Evolutionary conservation across 2,888 invertebrate genomes (phyloP).

Genomic region (Apamea sordens): DNA sequence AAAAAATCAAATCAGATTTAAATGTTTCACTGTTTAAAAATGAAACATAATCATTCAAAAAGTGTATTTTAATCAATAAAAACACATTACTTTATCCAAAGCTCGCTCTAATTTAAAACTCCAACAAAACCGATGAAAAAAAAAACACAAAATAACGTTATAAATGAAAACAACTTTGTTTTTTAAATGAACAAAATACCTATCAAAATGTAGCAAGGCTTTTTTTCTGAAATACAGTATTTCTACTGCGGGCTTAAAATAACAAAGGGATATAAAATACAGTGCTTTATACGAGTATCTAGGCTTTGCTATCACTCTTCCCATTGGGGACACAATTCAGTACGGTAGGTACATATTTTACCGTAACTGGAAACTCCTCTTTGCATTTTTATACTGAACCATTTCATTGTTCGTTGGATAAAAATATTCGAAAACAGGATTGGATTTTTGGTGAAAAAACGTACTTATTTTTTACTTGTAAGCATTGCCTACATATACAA

Average conservation of each 20-base stretch:
- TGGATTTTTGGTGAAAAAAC: not conserved
- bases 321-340: constrained; percentile 15
- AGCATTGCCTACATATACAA: not conserved
- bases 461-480: not conserved
- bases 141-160: not conserved
- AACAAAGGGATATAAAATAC: constrained; percentile 44
- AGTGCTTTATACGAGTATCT: not conserved
- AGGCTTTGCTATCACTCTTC: constrained; percentile 13
- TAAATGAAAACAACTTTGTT: not conserved
- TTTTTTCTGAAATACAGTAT: constrained; percentile 13
- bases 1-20: not conserved
- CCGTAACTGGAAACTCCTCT: constrained; percentile 7
- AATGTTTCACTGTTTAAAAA: not conserved
- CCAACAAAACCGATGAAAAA: not conserved
- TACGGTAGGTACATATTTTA: constrained; percentile 10
- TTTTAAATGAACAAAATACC: constrained; percentile 1
- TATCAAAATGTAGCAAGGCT: not conserved
- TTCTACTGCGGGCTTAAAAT: constrained; percentile 10
- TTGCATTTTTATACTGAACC: not conserved
- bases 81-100: not conserved
- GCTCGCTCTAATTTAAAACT: not conserved
- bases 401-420: not conserved
- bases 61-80: not conserved
- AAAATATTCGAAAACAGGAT: not conserved
- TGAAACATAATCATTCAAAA: not conserved